phyloP scores from a whole-genome alignment of 2,797 vertebrate species.

The Bryconaethiops microstoma region DNA sequence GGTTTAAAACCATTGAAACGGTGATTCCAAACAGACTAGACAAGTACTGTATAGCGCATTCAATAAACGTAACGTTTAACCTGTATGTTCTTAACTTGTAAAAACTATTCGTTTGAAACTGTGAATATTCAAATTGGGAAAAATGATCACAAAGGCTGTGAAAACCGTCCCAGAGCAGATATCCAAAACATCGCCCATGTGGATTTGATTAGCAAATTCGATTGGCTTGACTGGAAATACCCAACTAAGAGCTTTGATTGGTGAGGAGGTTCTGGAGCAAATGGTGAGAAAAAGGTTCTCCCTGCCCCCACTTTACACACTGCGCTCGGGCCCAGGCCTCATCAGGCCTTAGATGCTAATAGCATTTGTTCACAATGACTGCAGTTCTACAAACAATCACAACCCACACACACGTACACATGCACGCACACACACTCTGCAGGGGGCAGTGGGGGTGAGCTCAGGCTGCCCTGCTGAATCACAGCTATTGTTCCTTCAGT shows the following conservation, averaged over 20 bases:
- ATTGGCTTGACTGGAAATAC: neutral
- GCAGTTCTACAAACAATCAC: constrained; percentile 56
- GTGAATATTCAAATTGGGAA: neutral
- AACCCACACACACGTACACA: constrained; percentile 37
- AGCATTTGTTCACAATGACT: constrained; percentile 56
- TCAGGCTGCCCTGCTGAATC: constrained; percentile 51
- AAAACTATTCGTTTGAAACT: neutral
- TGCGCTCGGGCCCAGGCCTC: constrained; percentile 8
- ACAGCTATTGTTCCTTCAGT: constrained; percentile 50
- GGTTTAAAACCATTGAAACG: neutral
- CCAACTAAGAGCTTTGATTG: constrained; percentile 10
- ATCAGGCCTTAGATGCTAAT: constrained; percentile 51
- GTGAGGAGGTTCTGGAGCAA: constrained; percentile 1
- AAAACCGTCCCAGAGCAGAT: constrained; percentile 12
- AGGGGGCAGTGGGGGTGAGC: constrained; percentile 49
- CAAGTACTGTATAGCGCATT: too few relatives aligned
- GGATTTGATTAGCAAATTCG: constrained; percentile 4
- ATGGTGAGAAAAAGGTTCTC: neutral
- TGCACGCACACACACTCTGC: constrained; percentile 27
- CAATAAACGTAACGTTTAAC: too few relatives aligned
- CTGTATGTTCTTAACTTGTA: too few relatives aligned
- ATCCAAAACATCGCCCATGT: neutral
- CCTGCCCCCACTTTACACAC: constrained; percentile 12
- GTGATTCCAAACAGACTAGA: too few relatives aligned
- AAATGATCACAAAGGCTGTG: constrained; percentile 13